Conservation (phyloP, 2,113 vertebrate species). For the Anoura caudifer region DNA sequence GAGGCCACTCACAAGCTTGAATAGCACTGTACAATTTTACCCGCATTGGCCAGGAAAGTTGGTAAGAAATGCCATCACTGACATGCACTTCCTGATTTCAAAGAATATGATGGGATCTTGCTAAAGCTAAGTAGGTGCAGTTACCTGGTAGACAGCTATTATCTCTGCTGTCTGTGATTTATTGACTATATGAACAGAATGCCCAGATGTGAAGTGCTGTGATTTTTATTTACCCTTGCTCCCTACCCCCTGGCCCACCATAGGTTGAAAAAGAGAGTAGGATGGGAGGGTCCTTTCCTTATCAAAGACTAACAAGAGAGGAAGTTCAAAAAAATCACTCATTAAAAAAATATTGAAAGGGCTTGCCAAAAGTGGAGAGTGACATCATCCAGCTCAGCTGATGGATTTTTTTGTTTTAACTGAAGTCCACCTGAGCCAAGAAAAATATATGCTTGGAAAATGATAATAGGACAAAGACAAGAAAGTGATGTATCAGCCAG, state of each 20-base stretch:
- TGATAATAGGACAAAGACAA: not conserved
- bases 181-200: not conserved
- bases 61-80: not conserved
- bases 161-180: not conserved
- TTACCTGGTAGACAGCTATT: not conserved
- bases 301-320: not conserved
- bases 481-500: not conserved
- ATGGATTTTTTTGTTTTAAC: not conserved
- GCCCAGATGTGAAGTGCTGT: not conserved
- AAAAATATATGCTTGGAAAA: constrained; percentile 17
- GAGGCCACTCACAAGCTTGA: not conserved
- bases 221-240: not conserved
- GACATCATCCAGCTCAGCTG: not conserved
- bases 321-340: not conserved
- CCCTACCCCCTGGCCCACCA: no score
- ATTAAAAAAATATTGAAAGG: not conserved
- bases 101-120: not conserved
- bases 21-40: not conserved
- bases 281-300: not conserved
- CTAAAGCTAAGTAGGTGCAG: not conserved
- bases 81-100: not conserved
- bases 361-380: not conserved
- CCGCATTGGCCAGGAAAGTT: not conserved
- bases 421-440: not conserved
- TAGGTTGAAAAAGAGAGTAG: not conserved